These are phyloP conservation scores for Teleiodes luculella DNA, from an alignment of 2,888 invertebrate species.

Conservation along the genomic window DNA sequence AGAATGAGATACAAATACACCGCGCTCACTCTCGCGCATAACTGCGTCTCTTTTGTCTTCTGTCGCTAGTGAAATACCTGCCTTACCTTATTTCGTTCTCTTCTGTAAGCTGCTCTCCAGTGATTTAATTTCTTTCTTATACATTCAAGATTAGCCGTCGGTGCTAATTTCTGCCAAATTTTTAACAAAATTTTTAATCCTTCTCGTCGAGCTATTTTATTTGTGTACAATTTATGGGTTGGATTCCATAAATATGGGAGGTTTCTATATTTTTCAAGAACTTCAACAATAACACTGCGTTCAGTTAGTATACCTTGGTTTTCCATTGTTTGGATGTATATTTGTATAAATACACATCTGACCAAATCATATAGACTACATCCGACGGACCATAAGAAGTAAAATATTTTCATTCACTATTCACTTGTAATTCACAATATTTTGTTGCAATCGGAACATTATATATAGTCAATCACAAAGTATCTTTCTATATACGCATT, in stretches of 20 bases:
- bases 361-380: not conserved
- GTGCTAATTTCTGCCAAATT: conserved; percentile 8
- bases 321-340: not conserved
- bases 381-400: not conserved
- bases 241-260: conserved; percentile 7
- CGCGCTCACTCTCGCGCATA: no score
- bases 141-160: not conserved
- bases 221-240: conserved; percentile 5
- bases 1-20: no score
- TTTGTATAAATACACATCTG: not conserved
- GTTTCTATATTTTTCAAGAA: not conserved
- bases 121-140: conserved; percentile 10
- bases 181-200: conserved; percentile 6
- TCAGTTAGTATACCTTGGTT: conserved; percentile 4
- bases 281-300: not conserved
- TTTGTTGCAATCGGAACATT: no score
- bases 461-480: no score
- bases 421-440: no score
- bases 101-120: conserved; percentile 5
- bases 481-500: no score
- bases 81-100: conserved; percentile 9
- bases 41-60: no score
- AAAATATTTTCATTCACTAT: no score
- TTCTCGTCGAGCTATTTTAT: conserved; percentile 5
- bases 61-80: no score